A percentile compares a stretch with the other conserved stretches of the same genome.
Conservation (phyloP, 2,888 invertebrate species). For the Psococerastis gibbosa region DNA sequence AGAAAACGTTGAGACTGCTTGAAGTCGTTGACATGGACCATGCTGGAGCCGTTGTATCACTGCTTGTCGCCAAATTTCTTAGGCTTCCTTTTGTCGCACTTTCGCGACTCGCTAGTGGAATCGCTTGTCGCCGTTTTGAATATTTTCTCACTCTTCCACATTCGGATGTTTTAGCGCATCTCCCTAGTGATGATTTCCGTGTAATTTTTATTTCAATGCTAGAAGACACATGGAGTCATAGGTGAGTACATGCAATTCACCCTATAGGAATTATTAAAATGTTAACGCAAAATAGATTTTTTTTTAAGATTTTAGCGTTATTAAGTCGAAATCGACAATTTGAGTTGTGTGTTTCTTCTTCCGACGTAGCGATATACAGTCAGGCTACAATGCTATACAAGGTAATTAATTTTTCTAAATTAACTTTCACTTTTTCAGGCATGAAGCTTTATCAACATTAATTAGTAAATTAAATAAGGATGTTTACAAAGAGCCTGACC, state of each 20-base stretch:
- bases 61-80: slow-evolving; percentile 42
- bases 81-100: slow-evolving; percentile 46
- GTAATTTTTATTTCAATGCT: slow-evolving; percentile 15
- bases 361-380: too few relatives aligned
- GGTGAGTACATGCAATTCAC: slow-evolving; percentile 13
- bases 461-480: slow-evolving; percentile 42
- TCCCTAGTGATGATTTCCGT: slow-evolving; percentile 26
- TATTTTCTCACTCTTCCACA: slow-evolving; percentile 23
- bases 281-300: too few relatives aligned
- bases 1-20: slow-evolving; percentile 47
- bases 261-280: slow-evolving; percentile 4
- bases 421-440: slow-evolving; percentile 26
- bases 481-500: too few relatives aligned
- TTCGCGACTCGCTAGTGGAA: slow-evolving; percentile 45
- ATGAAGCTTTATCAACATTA: slow-evolving; percentile 36
- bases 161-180: slow-evolving; percentile 24
- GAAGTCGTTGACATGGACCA: slow-evolving; percentile 48
- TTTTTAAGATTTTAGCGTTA: too few relatives aligned
- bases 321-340: too few relatives aligned
- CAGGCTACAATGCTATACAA: too few relatives aligned
- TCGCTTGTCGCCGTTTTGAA: slow-evolving; percentile 38
- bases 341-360: too few relatives aligned
- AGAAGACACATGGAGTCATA: slow-evolving; percentile 13
- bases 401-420: slow-evolving; percentile 5
- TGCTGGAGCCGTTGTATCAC: slow-evolving; percentile 46